phyloP scores from a whole-genome alignment of 2,113 vertebrate species.

The Hyaena hyaena region DNA sequence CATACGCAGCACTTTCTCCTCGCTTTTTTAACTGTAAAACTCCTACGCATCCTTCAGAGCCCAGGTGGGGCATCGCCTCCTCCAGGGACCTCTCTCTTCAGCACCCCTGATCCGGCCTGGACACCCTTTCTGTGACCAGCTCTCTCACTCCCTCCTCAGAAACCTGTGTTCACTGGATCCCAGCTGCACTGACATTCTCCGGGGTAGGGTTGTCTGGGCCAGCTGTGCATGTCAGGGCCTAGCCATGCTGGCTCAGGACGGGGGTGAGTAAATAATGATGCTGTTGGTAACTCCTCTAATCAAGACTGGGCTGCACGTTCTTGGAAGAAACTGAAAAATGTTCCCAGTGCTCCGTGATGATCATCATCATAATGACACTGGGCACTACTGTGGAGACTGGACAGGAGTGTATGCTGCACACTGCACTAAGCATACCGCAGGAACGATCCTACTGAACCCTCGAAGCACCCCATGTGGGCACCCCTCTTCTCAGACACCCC shows the following conservation, averaged over 20 bases:
- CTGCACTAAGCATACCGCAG: accelerated
- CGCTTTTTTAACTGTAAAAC: neutral
- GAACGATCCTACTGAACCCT: no score
- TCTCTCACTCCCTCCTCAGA: neutral
- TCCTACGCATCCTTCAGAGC: neutral
- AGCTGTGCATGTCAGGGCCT: neutral
- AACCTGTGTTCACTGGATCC: neutral
- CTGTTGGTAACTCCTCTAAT: no score
- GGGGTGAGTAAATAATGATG: neutral
- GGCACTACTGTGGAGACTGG: neutral
- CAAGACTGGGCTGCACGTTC: neutral
- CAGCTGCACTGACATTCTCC: neutral
- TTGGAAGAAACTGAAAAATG: neutral
- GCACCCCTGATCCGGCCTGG: neutral
- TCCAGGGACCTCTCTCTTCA: neutral
- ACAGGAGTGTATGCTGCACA: accelerated
- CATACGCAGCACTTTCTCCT: neutral
- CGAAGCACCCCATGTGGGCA: accelerated
- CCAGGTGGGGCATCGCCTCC: neutral
- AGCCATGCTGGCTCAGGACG: neutral
- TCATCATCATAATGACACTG: accelerated
- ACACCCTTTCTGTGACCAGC: neutral
- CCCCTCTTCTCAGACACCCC: neutral
- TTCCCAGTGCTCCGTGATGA: accelerated
- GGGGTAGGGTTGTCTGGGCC: neutral